These are phyloP conservation scores for Galemys pyrenaicus DNA, from an alignment of 2,113 vertebrate species.

Conservation along the genomic window DNA sequence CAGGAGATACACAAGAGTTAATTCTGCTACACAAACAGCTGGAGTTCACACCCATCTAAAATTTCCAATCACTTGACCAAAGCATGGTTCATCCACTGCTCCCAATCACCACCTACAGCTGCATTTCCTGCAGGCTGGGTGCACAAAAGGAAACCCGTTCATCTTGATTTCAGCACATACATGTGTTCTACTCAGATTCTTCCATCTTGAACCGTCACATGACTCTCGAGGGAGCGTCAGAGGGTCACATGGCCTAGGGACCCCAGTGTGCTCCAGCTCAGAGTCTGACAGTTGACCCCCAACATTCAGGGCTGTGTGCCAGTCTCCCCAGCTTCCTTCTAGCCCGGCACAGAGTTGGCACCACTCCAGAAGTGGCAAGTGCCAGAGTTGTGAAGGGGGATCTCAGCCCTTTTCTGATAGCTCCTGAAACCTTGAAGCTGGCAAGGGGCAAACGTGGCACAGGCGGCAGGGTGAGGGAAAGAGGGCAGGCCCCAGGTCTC, in stretches of 20 bases:
- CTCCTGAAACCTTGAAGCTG: neutral
- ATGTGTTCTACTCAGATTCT: neutral
- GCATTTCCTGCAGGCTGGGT: neutral
- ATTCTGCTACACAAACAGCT: neutral
- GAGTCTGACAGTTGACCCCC: neutral
- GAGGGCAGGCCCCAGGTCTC: neutral
- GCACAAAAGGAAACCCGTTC: neutral
- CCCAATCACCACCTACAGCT: too few species aligned
- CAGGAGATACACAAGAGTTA: neutral
- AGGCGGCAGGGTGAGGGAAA: rapidly evolving
- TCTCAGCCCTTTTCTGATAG: neutral
- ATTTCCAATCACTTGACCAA: neutral
- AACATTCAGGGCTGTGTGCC: neutral
- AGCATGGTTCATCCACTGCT: neutral
- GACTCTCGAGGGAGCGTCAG: neutral
- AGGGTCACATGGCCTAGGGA: too few species aligned
- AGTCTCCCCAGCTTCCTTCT: neutral
- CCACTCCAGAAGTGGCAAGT: neutral
- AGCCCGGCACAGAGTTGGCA: neutral
- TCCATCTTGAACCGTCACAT: neutral
- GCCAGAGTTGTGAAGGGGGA: neutral
- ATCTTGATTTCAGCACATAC: neutral
- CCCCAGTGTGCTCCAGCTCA: rapidly evolving
- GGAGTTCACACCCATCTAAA: rapidly evolving
- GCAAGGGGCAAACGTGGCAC: neutral